Evolutionary conservation across 2,797 vertebrate species (phyloP).

Genomic region (Galaxias olidus): DNA sequence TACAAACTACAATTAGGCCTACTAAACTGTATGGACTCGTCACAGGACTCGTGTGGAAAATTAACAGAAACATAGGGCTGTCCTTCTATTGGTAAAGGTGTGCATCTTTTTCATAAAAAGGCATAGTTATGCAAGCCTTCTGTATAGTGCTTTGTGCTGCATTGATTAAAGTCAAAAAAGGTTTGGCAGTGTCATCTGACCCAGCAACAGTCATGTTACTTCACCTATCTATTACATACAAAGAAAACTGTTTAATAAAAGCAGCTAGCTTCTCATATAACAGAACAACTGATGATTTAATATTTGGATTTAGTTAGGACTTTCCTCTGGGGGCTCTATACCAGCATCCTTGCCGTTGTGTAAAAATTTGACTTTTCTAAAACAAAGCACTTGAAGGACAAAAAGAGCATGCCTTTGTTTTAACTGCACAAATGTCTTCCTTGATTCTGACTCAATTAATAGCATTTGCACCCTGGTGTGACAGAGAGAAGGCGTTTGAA

Average conservation of each 20-base stretch:
- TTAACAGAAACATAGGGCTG: slow-evolving; percentile 32
- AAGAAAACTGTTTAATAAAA: too few relatives aligned
- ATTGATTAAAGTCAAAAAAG: slow-evolving; percentile 37
- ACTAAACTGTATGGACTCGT: slow-evolving; percentile 20
- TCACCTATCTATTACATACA: too few relatives aligned
- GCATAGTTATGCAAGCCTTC: slow-evolving; percentile 24
- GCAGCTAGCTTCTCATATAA: too few relatives aligned
- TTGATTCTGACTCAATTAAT: slow-evolving; percentile 4
- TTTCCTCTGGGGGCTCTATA: slow-evolving; percentile 21
- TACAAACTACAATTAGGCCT: slow-evolving; percentile 32
- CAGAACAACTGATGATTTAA: too few relatives aligned
- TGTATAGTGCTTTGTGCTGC: slow-evolving; percentile 32
- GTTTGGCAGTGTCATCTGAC: too few relatives aligned
- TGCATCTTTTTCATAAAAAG: slow-evolving; percentile 1
- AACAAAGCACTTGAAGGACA: slow-evolving; percentile 43
- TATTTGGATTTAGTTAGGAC: too few relatives aligned
- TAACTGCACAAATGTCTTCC: slow-evolving; percentile 16
- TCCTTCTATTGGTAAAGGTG: slow-evolving; percentile 24
- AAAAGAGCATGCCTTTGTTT: slow-evolving; percentile 35
- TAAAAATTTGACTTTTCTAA: slow-evolving; percentile 31
- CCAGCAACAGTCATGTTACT: too few relatives aligned
- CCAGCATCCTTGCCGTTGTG: slow-evolving; percentile 38
- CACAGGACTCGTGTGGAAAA: slow-evolving; percentile 21
- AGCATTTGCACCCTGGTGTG: slow-evolving; percentile 10
- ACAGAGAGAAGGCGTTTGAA: slow-evolving; percentile 26